Base-by-base conservation (phyloP, 1,140 invertebrate species). In the Cataglyphis hispanica region DNA sequence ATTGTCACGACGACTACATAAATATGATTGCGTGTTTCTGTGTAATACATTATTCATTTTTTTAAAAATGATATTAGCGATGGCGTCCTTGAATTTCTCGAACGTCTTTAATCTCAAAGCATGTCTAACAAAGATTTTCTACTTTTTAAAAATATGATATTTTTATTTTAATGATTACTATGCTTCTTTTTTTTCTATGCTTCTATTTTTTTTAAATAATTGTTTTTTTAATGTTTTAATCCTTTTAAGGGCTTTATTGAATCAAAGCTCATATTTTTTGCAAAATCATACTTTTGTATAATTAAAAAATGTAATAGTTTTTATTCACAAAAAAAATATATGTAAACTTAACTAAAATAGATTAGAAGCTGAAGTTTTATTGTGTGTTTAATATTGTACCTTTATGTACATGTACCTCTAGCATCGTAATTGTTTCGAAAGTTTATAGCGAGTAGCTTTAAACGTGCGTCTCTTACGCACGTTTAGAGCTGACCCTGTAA, bases 401-500 rank as follows among this genome's bases (percentile, higher is more conserved):
- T 58, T 34, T 50, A 50, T 16, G 2, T 56, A 10, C 19, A 25
- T n/a, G n/a, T 13, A 27, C 22, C 25, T 19, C 2, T n/a, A 72
- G 34, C 69, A 8, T n/a, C 69, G 46, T 19, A 27, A 72, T 34
- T 50, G 40, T 72, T 72, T 19, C 8, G 19, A 72, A 34, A 34
- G 25, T 53, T 50, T 53, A 43, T n/a, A 40, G 27, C 46, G 31
- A 58, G 37, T 22, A 19, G 10, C n/a, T 74, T 60, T 50, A n/a
- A 13, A 34, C 4, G 25, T 66, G 58, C 34, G 37, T 70, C 64
- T 37, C 4, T 31, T 31, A 31, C 13, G 46, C 40, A 53, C 46
- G n/a, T n/a, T n/a, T n/a, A n/a, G n/a, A n/a, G n/a, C 40, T 34
- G 56, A 83, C 53, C 19, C 72, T 83, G 43, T 31, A 56, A 83